Evolutionary conservation across 2,113 vertebrate species (phyloP), one percentile per base, ranked within the genome.

Genomic region (Dinomys branickii): DNA sequence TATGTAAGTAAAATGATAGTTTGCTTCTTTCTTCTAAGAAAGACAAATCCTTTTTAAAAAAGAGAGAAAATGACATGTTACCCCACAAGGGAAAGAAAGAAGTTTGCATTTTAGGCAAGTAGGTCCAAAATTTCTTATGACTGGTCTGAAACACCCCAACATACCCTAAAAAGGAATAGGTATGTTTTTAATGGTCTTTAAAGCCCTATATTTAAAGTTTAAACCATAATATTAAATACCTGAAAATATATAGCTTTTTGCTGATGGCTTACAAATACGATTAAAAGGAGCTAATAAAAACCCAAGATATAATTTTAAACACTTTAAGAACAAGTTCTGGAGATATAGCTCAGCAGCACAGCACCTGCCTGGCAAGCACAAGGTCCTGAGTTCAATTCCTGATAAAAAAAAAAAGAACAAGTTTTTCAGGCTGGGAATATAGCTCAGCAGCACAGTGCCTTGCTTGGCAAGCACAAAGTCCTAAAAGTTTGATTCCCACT

Each of bases 1-100:
- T 95, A 95, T 7, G 95, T 97, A 94, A 95, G 92, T 96, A 97
- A 98, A 92, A 84, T 38, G 65, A 86, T 96, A 95, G 82, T 93
- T 97, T 98, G 97, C 96, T 98, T 98, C 97, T 95, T 98, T 97
- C 94, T 98, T 97, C 94, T 97, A 96, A 89, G 88, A 97, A 2
- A 95, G 91, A 96, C 47, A 97, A 98, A 92, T 97, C 98, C 98
- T 99, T 77, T 93, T 96, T 5, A 50, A 50, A 50, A 50, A 50
- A 67, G 81, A 52, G 38, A 56, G 24, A 69, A 81, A 81, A 94
- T 78, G 67, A 71, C 77, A 81, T 95, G 90, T 89, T 92, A 90
- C 16, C 17, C 16, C 13, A 89, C 4, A 54, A 35, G 35, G 16
- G 88, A 30, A 91, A 86, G 20, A 81, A 91, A 88, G 54, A 88